Conservation (phyloP, 2,113 vertebrate species). For the Myrmecophaga tridactyla region DNA sequence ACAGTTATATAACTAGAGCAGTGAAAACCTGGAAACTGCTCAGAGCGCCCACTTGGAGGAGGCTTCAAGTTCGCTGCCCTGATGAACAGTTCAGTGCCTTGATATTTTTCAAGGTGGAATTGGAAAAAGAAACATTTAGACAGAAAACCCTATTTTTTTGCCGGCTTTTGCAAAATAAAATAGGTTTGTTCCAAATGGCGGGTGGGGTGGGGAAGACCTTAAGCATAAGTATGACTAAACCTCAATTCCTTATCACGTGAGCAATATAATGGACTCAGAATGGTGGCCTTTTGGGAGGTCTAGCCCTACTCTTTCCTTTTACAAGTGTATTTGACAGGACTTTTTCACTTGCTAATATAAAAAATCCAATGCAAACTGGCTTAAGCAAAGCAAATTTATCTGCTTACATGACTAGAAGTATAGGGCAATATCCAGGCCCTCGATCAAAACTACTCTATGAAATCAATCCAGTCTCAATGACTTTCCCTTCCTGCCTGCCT, state of each 20-base stretch:
- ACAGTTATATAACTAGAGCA: background rate
- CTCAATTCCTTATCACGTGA: background rate
- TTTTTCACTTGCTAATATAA: background rate
- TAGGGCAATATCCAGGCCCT: background rate
- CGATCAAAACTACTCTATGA: background rate
- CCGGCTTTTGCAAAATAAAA: background rate
- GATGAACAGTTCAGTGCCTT: background rate
- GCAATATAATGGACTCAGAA: too few relatives aligned
- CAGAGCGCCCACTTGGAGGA: background rate
- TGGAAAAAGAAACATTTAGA: background rate
- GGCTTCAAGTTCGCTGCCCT: rapidly evolving
- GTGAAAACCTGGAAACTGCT: background rate
- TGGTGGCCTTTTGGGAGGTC: background rate
- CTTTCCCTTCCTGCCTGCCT: background rate
- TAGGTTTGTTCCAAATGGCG: background rate
- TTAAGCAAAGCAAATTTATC: background rate
- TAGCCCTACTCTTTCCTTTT: background rate
- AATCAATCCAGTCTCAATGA: background rate
- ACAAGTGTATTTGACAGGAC: background rate
- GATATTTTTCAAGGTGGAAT: background rate
- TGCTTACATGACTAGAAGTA: background rate
- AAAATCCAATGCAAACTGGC: background rate
- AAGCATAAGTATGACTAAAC: background rate
- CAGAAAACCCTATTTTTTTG: background rate
- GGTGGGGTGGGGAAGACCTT: background rate